Evolutionary conservation across 1,140 invertebrate genomes (phyloP), one percentile per base, ranked within the genome.

Genomic region (Drosophila triauraria): DNA sequence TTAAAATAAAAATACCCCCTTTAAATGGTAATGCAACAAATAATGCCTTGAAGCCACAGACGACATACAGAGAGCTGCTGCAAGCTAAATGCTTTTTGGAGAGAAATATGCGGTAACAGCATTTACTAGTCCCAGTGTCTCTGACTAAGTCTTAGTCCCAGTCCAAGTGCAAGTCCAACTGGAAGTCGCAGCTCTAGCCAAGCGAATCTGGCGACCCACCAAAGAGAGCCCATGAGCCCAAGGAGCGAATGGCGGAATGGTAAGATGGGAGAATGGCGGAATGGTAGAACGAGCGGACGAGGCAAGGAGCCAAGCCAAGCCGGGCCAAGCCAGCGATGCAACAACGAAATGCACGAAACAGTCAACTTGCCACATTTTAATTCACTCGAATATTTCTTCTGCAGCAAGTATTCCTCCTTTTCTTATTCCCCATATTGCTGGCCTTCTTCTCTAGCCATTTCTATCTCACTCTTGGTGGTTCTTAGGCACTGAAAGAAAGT

Each of bases 281-380:
- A 42, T 53, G 43, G 23, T 44, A 35, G 38, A 35, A 27, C 17
- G 50, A 60, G 56, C 57, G 25, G 30, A 47, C 4, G 42, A 25
- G 67, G 60, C 20, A 59, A 35, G 27, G 13, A 68, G 67, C 30
- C 46, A 63, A 5, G 12, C 12, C 12, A 13, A 13, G 35, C 9
- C 32, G 27, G 10, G 15, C n/a, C 27, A 51, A 38, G 51, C 54
- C 56, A 74, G 44, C 57, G 59, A 79, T 50, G 56, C 61, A 83
- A 78, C 68, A 78, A 70, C 58, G 47, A 60, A 75, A 75, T 63
- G 78, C 85, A 88, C 85, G 75, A 82, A 79, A 90, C 80, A 88
- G 81, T 90, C 85, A 85, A 87, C 80, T 84, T 87, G 78, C 85
- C 85, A 85, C 85, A 88, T 90, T 88, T 88, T 88, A 90, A 88